Conservation (phyloP, 2,113 vertebrate species). For the Nycticryphes semicollaris region DNA sequence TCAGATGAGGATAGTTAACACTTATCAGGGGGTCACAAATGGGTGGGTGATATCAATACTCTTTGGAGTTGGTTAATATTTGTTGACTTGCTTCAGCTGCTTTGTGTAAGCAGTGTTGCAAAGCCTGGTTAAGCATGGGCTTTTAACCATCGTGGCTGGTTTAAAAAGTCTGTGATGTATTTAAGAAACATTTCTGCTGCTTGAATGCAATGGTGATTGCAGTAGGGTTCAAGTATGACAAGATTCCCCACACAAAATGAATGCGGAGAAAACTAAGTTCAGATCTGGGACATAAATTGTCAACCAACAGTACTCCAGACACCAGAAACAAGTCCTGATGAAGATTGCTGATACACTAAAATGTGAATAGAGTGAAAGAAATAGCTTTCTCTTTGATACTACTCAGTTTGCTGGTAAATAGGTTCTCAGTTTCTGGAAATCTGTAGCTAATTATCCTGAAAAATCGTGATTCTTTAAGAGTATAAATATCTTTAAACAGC, state of each 20-base stretch:
- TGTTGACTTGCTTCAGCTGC: neutral
- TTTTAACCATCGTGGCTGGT: neutral
- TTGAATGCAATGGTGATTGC: neutral
- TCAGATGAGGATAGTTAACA: neutral
- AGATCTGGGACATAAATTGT: neutral
- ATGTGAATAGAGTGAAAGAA: neutral
- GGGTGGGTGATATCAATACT: neutral
- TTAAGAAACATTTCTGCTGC: neutral
- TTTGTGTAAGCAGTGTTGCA: neutral
- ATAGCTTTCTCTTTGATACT: neutral
- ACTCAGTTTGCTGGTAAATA: neutral
- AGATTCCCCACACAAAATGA: neutral
- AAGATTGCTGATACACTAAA: neutral
- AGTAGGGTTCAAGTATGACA: neutral
- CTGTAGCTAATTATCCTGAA: constrained; percentile 6
- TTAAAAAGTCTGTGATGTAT: neutral
- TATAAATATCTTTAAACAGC: constrained; percentile 28
- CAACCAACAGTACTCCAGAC: neutral
- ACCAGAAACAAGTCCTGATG: neutral
- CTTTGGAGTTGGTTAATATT: neutral
- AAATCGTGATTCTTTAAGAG: neutral
- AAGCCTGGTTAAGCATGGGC: neutral
- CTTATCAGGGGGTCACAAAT: neutral
- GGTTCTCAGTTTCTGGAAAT: neutral
- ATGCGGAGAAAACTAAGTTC: neutral